phyloP scores from a whole-genome alignment of 2,888 invertebrate genomes.

The Agrilus cyanescens region DNA sequence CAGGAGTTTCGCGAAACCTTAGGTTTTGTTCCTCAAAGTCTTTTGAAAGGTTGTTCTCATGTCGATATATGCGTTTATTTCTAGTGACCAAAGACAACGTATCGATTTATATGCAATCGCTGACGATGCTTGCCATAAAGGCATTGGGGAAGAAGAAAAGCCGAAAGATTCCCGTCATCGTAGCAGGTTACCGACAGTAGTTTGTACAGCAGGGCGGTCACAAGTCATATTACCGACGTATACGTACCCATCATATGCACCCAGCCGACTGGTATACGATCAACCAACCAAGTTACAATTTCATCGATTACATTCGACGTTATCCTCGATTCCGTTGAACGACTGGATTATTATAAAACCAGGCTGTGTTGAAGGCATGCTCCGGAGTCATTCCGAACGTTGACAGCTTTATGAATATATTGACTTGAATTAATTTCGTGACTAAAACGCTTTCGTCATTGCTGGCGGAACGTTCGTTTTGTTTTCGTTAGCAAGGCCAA shows the following conservation, averaged over 20 bases:
- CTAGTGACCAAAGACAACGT: too few species aligned
- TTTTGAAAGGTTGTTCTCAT: too few species aligned
- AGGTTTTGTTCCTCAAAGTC: too few species aligned
- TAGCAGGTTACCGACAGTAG: conserved; percentile 7
- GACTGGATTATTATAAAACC: conserved; percentile 18
- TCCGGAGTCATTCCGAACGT: conserved; percentile 18
- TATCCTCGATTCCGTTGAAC: conserved; percentile 7
- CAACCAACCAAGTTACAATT: conserved; percentile 10
- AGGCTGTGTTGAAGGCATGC: conserved; percentile 17
- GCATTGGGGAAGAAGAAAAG: too few species aligned
- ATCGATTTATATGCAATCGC: too few species aligned
- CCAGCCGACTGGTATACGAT: conserved; percentile 11
- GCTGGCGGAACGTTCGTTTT: too few species aligned
- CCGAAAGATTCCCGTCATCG: neutral
- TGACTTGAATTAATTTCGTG: conserved; percentile 11
- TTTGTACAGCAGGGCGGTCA: conserved; percentile 16
- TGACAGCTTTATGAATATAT: conserved; percentile 21
- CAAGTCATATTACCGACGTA: conserved; percentile 16
- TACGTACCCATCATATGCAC: conserved; percentile 19
- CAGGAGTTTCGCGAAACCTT: too few species aligned
- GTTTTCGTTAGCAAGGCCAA: too few species aligned
- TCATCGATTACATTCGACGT: neutral
- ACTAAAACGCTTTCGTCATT: too few species aligned
- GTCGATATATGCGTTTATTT: too few species aligned
- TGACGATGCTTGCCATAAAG: too few species aligned